phyloP scores from a whole-genome alignment of 2,888 invertebrate species.

The Agrotis clavis region DNA sequence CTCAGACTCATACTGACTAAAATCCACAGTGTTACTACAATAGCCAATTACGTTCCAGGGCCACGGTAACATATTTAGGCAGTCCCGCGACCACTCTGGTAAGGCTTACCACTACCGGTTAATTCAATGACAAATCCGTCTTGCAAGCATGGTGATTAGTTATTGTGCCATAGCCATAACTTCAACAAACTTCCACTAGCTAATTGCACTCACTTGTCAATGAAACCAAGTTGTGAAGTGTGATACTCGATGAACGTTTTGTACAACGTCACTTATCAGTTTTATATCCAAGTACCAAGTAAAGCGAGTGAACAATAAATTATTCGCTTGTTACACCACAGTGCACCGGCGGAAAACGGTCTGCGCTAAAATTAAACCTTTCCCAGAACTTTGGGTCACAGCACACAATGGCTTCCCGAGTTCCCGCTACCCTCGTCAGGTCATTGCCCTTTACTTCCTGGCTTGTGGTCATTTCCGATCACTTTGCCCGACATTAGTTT shows the following conservation, averaged over 20 bases:
- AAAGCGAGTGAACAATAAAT: neutral
- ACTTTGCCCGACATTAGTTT: conserved; percentile 2
- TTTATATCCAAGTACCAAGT: neutral
- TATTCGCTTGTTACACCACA: conserved; percentile 2
- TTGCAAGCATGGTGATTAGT: too few species aligned
- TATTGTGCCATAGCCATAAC: neutral
- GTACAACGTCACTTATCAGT: too few species aligned
- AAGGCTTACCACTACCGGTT: too few species aligned
- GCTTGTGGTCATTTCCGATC: conserved; percentile 23
- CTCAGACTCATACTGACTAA: too few species aligned
- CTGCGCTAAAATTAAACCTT: conserved; percentile 20
- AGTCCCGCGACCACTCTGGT: too few species aligned
- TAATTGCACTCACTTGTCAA: neutral
- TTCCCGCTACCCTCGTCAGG: conserved; percentile 16
- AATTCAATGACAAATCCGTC: too few species aligned
- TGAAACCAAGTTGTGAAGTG: too few species aligned
- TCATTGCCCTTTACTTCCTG: conserved; percentile 19
- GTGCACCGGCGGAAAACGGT: conserved; percentile 1
- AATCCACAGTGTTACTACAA: too few species aligned
- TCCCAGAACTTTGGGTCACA: conserved; percentile 13
- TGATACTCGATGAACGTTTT: too few species aligned
- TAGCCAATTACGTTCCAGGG: too few species aligned
- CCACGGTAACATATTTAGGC: too few species aligned
- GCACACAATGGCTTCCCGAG: conserved; percentile 20
- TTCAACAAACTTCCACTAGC: neutral